Evolutionary conservation across 53 echinoderm and acorn worm species (phyloP).

Genomic region (Stichopus horrens): DNA sequence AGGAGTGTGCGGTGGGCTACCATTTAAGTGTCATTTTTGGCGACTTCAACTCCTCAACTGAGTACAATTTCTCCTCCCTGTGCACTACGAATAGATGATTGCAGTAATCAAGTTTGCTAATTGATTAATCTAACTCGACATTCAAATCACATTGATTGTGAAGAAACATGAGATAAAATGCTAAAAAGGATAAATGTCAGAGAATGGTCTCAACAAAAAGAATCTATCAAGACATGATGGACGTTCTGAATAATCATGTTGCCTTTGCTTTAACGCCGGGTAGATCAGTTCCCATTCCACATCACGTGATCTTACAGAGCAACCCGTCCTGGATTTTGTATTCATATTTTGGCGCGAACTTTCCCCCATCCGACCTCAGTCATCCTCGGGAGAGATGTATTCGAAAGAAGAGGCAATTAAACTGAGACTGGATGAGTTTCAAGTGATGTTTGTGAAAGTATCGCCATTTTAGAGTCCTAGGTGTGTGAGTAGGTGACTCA

Average conservation of each 20-base stretch:
- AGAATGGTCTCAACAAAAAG: background rate
- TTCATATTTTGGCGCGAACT: constrained; percentile 12
- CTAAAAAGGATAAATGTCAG: background rate
- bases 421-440: constrained; percentile 7
- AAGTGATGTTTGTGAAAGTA: constrained; percentile 8
- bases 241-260: background rate
- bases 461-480: constrained; percentile 5
- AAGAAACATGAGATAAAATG: too few relatives aligned
- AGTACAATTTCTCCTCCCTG: too few relatives aligned
- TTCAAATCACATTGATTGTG: too few relatives aligned
- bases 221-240: background rate
- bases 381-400: constrained; percentile 13
- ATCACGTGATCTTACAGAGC: background rate
- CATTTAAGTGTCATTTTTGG: too few relatives aligned
- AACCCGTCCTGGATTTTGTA: constrained; percentile 5
- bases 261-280: background rate
- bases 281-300: background rate
- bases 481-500: constrained; percentile 16
- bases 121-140: too few relatives aligned
- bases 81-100: too few relatives aligned
- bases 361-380: background rate
- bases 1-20: too few relatives aligned
- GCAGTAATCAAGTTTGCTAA: too few relatives aligned
- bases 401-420: constrained; percentile 12
- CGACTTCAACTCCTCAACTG: too few relatives aligned